Conservation (phyloP, 2,888 invertebrate genomes). For the Thereva nobilitata region DNA sequence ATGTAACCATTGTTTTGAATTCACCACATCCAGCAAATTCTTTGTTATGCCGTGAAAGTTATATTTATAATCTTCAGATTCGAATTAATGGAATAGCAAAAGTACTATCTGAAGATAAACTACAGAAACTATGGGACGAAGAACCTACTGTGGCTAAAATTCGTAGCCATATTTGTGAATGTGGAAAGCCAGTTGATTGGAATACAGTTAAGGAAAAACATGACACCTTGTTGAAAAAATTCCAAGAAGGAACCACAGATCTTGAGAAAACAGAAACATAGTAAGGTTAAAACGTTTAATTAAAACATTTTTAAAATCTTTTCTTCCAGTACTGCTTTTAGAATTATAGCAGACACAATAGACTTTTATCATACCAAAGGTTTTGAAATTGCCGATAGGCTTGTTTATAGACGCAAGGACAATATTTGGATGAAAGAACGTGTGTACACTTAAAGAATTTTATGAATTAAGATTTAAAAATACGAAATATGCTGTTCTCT, state of each 20-base stretch:
- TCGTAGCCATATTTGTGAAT: slow-evolving; percentile 50
- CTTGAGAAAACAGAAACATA: slow-evolving; percentile 48
- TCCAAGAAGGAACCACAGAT: slow-evolving; percentile 42
- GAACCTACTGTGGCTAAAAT: slow-evolving; percentile 50
- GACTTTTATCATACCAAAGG: slow-evolving; percentile 51
- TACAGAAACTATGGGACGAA: slow-evolving; percentile 48
- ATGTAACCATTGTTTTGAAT: not conserved
- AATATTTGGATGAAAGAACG: slow-evolving; percentile 49
- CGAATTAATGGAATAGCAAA: slow-evolving; percentile 49
- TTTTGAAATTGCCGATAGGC: slow-evolving; percentile 51
- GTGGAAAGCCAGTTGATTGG: slow-evolving; percentile 49
- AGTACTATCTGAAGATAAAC: slow-evolving; percentile 46
- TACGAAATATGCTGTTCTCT: too few species aligned
- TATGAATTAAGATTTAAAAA: too few species aligned
- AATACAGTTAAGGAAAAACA: slow-evolving; percentile 46
- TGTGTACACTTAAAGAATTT: slow-evolving; percentile 47
- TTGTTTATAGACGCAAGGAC: slow-evolving; percentile 48
- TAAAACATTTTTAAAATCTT: slow-evolving; percentile 2
- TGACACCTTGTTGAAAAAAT: slow-evolving; percentile 45
- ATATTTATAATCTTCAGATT: slow-evolving; percentile 25
- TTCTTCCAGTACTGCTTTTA: slow-evolving; percentile 50
- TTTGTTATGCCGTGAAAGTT: not conserved
- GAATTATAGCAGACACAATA: slow-evolving; percentile 50
- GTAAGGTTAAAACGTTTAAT: slow-evolving; percentile 45
- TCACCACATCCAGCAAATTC: not conserved